These are phyloP conservation scores for Lepidurus arcticus DNA, from an alignment of 1,140 invertebrate species.

Conservation along the genomic window DNA sequence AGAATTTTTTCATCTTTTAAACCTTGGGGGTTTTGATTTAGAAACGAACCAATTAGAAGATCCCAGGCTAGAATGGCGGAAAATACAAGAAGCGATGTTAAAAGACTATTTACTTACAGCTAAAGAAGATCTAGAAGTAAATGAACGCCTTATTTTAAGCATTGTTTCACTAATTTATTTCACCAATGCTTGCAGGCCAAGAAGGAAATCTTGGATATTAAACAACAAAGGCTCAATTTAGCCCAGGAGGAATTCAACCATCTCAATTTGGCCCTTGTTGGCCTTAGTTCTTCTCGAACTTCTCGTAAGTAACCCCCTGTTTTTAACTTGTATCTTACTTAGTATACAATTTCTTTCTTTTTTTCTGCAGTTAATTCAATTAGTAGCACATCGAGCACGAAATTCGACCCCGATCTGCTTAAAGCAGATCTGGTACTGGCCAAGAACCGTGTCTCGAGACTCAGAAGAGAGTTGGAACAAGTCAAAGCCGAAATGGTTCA, in stretches of 20 bases:
- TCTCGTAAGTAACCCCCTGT: conserved; percentile 63
- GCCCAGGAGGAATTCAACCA: conserved; percentile 95
- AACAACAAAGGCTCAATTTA: conserved; percentile 82
- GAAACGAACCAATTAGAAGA: conserved; percentile 93
- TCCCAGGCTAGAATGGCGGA: conserved; percentile 89
- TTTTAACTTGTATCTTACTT: conserved; percentile 24
- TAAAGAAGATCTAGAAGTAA: conserved; percentile 85
- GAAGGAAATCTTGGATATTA: conserved; percentile 92
- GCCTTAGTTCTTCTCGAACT: conserved; percentile 71
- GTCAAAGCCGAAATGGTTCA: conserved; percentile 85
- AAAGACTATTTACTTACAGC: conserved; percentile 91
- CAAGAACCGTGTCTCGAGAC: conserved; percentile 74
- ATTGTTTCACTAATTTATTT: not conserved
- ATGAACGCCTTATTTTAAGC: not conserved
- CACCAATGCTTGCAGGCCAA: conserved; percentile 66
- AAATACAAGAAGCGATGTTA: conserved; percentile 91
- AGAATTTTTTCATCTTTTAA: conserved; percentile 25
- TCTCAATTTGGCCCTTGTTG: conserved; percentile 77
- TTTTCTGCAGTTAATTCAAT: conserved; percentile 75
- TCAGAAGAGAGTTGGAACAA: conserved; percentile 85
- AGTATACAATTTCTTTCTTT: conserved; percentile 38
- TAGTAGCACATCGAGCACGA: conserved; percentile 77
- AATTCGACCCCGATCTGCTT: conserved; percentile 88
- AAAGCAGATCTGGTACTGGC: conserved; percentile 87
- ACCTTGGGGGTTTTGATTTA: conserved; percentile 49